Evolutionary conservation across 2,888 invertebrate species (phyloP).

Genomic region (Allygus modestus): DNA sequence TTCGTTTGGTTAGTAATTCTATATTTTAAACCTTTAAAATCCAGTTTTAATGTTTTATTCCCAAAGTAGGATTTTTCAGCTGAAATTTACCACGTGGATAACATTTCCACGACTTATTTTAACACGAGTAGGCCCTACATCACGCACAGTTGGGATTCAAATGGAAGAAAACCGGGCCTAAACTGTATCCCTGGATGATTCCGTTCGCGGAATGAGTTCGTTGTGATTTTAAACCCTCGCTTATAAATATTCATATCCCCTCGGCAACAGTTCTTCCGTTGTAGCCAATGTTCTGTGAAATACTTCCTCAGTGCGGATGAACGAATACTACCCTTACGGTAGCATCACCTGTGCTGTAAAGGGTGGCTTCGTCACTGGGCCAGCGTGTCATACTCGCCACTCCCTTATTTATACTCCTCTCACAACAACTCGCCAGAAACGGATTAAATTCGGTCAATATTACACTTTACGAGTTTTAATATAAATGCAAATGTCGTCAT

Average conservation of each 20-base stretch:
- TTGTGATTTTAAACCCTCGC: slow-evolving; percentile 10
- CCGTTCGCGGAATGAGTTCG: neutral
- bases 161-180: too few species aligned
- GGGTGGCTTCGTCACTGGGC: neutral
- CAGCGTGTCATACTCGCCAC: neutral
- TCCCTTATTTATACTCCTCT: too few species aligned
- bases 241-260: slow-evolving; percentile 22
- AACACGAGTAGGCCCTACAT: too few species aligned
- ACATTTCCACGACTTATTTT: too few species aligned
- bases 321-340: neutral
- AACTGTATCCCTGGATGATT: neutral
- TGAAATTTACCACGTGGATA: too few species aligned
- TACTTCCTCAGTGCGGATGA: slow-evolving; percentile 1
- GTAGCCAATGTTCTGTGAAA: slow-evolving; percentile 9
- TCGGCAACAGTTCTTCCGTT: neutral
- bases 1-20: too few species aligned
- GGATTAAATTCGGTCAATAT: slow-evolving; percentile 14
- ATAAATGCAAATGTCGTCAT: slow-evolving; percentile 18
- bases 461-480: neutral
- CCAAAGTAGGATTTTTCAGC: too few species aligned
- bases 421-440: too few species aligned
- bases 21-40: too few species aligned
- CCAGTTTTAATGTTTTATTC: too few species aligned
- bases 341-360: neutral
- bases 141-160: too few species aligned